phyloP scores from a whole-genome alignment of 2,113 vertebrate genomes.

The Alethe castanea region DNA sequence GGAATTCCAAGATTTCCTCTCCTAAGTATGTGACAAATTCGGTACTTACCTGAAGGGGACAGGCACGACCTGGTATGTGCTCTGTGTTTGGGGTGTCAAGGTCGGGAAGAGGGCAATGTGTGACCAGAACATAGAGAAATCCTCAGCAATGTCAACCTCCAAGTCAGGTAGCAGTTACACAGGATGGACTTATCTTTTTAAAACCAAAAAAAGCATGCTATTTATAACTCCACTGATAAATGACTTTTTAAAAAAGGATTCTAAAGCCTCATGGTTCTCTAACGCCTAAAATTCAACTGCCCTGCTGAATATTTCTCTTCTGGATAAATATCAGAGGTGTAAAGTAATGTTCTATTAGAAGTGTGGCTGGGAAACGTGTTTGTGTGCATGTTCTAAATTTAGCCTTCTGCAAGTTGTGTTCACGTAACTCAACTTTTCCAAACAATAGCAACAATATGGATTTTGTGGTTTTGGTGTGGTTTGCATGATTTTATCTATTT shows the following conservation, averaged over 20 bases:
- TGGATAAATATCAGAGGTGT: not conserved
- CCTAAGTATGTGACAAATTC: not conserved
- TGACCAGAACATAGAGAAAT: not conserved
- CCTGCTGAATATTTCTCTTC: not conserved
- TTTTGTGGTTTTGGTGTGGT: not conserved
- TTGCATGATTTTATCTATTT: not conserved
- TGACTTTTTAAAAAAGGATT: not conserved
- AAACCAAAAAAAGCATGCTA: not conserved
- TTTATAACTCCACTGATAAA: not conserved
- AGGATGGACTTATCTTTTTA: not conserved
- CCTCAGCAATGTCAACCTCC: not conserved
- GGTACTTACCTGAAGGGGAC: not conserved
- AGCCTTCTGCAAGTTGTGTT: not conserved
- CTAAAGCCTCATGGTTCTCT: not conserved
- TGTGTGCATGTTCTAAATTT: slow-evolving; percentile 35
- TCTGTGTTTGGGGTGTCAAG: not conserved
- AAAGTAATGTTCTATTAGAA: not conserved
- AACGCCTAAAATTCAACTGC: not conserved
- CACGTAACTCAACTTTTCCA: not conserved
- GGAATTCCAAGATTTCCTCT: not conserved
- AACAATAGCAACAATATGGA: not conserved
- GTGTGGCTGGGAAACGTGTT: not conserved
- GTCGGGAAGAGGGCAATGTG: not conserved
- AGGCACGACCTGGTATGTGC: not conserved
- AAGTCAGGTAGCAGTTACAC: not conserved